A percentile compares a stretch with the other conserved stretches of the same genome.
These are phyloP conservation scores for Drosophila nigritarsus DNA, from an alignment of 2,888 invertebrate genomes.

Conservation along the genomic window DNA sequence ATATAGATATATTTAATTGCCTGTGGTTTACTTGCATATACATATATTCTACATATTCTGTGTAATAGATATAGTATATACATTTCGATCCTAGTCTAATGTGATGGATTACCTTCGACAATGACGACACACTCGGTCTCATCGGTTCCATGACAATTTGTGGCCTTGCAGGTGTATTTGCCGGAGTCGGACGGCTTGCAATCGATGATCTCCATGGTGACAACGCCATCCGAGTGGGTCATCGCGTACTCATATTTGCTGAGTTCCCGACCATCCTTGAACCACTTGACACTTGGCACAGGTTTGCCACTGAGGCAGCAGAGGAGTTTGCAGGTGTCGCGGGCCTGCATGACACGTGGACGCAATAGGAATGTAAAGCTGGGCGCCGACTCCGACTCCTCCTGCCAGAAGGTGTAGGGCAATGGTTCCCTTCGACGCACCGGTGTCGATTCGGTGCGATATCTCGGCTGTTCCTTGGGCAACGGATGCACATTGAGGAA, in stretches of 20 bases:
- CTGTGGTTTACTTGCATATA: not conserved
- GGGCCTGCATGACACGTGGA: slow-evolving; percentile 98
- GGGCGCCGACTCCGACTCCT: slow-evolving; percentile 96
- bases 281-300: slow-evolving; percentile 96
- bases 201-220: slow-evolving; percentile 98
- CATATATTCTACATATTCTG: too few species aligned
- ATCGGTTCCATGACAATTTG: slow-evolving; percentile 96
- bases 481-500: slow-evolving; percentile 97
- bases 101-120: slow-evolving; percentile 91
- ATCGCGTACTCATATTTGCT: slow-evolving; percentile 96
- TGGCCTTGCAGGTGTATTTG: slow-evolving; percentile 97
- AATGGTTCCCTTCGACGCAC: slow-evolving; percentile 92
- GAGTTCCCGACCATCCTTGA: slow-evolving; percentile 96
- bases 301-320: slow-evolving; percentile 98
- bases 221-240: slow-evolving; percentile 96
- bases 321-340: slow-evolving; percentile 98
- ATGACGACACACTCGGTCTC: slow-evolving; percentile 98
- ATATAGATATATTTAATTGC: not conserved
- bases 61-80: too few species aligned
- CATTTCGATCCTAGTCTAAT: not conserved
- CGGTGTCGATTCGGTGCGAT: slow-evolving; percentile 89
- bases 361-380: slow-evolving; percentile 99
- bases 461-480: slow-evolving; percentile 84
- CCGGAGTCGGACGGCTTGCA: slow-evolving; percentile 98
- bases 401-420: slow-evolving; percentile 95